phyloP scores from a whole-genome alignment of 2,797 vertebrate species.

The Leptodactylus fallax region DNA sequence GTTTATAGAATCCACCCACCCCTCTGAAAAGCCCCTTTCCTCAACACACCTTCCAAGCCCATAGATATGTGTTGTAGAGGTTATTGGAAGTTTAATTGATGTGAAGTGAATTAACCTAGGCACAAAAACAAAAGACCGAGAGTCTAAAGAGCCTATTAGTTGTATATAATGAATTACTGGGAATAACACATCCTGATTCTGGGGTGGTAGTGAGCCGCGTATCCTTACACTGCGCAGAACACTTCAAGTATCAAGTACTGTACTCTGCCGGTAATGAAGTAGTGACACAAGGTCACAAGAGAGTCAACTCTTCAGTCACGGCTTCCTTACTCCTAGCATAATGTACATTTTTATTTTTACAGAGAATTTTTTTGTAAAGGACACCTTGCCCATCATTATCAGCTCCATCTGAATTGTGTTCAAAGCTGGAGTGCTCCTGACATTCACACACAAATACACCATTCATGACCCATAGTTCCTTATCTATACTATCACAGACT shows the following conservation, averaged over 20 bases:
- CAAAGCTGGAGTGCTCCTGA: no score
- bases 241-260: conserved; percentile 4
- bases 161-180: not conserved
- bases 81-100: not conserved
- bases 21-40: no score
- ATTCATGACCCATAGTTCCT: no score
- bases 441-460: not conserved
- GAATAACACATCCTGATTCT: not conserved
- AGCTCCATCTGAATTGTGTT: no score
- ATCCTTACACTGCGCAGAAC: not conserved
- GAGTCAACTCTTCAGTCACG: not conserved
- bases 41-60: not conserved
- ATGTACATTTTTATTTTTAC: not conserved
- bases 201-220: not conserved
- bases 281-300: not conserved
- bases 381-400: not conserved
- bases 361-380: not conserved
- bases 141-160: not conserved
- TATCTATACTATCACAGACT: not conserved
- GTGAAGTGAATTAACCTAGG: not conserved
- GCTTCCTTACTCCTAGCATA: not conserved
- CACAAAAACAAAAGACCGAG: not conserved
- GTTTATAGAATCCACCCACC: no score
- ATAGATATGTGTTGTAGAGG: not conserved
- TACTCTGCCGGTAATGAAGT: conserved; percentile 21